Base-by-base conservation (phyloP, 2,888 invertebrate genomes). In the Hybos culiciformis region DNA sequence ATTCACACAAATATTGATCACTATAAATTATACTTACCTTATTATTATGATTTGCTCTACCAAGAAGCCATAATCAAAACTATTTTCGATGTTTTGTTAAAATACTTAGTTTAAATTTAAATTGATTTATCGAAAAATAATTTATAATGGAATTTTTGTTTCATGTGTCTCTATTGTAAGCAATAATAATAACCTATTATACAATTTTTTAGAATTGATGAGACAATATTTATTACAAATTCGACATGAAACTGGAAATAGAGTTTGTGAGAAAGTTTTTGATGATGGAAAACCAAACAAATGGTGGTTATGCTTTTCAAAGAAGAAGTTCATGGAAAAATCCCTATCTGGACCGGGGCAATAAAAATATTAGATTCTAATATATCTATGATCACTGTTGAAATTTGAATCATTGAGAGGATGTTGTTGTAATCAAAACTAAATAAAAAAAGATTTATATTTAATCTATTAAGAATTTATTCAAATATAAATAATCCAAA, bases 321-420 rank as follows among this genome's bases (percentile, higher is more conserved):
- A 94, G 63, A 93, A 94, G 77, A 94, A 93, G 75, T 98, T 98
- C 65, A 97, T 98, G 96, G 98, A 98, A 65, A 97, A 97, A 64
- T 92, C 92, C 21, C 71, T 98, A 21, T 62, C 65, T 21, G 66
- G 64, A 1, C 66, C 66, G 20, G 66, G 66, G 1, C 66, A 66
- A 50, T 66, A 57, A 50, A 36, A 24, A n/a, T n/a, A n/a, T n/a
- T n/a, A n/a, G n/a, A n/a, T n/a, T n/a, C n/a, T n/a, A n/a, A n/a
- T n/a, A n/a, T n/a, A n/a, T n/a, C n/a, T n/a, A n/a, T n/a, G n/a
- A n/a, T n/a, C n/a, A n/a, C n/a, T n/a, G n/a, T n/a, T n/a, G n/a
- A n/a, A n/a, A n/a, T n/a, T n/a, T n/a, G n/a, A n/a, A n/a, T n/a
- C n/a, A n/a, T n/a, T n/a, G n/a, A n/a, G n/a, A n/a, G n/a, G n/a